Conservation (phyloP, 2,113 vertebrate species). For the Nycticebus coucang region DNA sequence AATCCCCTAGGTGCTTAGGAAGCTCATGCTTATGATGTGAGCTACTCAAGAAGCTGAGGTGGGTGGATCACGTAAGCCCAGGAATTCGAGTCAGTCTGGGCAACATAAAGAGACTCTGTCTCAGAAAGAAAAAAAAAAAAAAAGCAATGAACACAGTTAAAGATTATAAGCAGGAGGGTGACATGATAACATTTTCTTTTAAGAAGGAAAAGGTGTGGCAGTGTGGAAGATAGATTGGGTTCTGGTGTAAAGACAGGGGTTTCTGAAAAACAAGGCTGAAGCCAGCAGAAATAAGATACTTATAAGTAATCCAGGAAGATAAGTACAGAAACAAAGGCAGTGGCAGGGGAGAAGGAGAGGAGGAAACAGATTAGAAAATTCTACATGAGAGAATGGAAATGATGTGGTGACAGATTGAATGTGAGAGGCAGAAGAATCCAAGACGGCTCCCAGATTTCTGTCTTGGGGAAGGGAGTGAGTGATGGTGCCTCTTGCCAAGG, state of each 20-base stretch:
- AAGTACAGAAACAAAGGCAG: background rate
- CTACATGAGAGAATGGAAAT: background rate
- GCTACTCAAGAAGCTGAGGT: background rate
- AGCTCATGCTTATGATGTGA: background rate
- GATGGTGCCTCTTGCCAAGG: background rate
- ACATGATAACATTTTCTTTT: background rate
- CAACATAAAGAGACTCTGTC: background rate
- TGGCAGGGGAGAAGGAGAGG: background rate
- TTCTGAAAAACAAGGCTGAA: background rate
- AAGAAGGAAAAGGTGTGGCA: background rate
- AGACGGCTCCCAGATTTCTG: background rate
- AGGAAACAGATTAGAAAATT: background rate
- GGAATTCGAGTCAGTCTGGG: background rate
- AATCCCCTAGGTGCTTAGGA: background rate
- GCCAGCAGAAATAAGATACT: background rate
- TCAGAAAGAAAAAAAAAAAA: background rate
- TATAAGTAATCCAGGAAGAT: background rate
- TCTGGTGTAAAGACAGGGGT: background rate
- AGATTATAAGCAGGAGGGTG: background rate
- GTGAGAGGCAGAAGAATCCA: background rate
- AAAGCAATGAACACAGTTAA: background rate
- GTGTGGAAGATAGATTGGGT: background rate
- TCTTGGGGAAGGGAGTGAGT: background rate
- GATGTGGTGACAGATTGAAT: background rate
- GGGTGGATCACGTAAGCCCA: background rate